A percentile compares a stretch with the other conserved stretches of the same genome.
These are phyloP conservation scores for Drosophila pseudoananassae DNA, from an alignment of 1,140 invertebrate species.

Conservation along the genomic window DNA sequence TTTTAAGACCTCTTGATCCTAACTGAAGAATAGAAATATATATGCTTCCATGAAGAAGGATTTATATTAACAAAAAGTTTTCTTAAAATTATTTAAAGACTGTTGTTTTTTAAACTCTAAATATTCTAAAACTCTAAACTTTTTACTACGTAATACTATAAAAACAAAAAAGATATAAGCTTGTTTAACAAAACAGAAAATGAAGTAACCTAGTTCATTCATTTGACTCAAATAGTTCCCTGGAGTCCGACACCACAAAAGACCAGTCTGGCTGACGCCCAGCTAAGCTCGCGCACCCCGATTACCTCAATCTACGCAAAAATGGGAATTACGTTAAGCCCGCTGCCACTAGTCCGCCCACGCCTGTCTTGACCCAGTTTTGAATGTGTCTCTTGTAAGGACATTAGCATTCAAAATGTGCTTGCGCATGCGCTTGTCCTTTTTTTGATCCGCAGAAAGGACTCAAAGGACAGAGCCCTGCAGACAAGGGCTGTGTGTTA, in stretches of 20 bases:
- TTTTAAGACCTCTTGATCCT: too few relatives aligned
- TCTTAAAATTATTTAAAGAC: too few relatives aligned
- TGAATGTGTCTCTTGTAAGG: not conserved
- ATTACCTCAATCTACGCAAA: constrained; percentile 66
- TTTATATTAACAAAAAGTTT: too few relatives aligned
- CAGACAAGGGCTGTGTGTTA: constrained; percentile 64
- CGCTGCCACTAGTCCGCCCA: constrained; percentile 32
- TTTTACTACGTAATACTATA: too few relatives aligned
- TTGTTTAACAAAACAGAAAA: not conserved
- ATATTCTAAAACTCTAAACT: too few relatives aligned
- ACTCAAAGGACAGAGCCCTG: not conserved
- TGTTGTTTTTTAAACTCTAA: too few relatives aligned
- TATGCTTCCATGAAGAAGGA: too few relatives aligned
- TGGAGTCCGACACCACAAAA: not conserved
- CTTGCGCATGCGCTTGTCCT: constrained; percentile 41
- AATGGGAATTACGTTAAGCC: constrained; percentile 65
- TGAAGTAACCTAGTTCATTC: not conserved
- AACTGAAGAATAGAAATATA: too few relatives aligned
- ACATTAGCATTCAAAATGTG: constrained; percentile 4
- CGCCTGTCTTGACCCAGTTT: constrained; percentile 48
- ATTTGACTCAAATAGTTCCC: not conserved
- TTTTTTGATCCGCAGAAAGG: constrained; percentile 24
- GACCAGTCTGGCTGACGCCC: constrained; percentile 70
- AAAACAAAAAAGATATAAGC: not conserved
- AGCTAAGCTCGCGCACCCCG: constrained; percentile 46